These are phyloP conservation scores for Drosophila kurseongensis DNA, from an alignment of 1,140 invertebrate species.

Conservation along the genomic window DNA sequence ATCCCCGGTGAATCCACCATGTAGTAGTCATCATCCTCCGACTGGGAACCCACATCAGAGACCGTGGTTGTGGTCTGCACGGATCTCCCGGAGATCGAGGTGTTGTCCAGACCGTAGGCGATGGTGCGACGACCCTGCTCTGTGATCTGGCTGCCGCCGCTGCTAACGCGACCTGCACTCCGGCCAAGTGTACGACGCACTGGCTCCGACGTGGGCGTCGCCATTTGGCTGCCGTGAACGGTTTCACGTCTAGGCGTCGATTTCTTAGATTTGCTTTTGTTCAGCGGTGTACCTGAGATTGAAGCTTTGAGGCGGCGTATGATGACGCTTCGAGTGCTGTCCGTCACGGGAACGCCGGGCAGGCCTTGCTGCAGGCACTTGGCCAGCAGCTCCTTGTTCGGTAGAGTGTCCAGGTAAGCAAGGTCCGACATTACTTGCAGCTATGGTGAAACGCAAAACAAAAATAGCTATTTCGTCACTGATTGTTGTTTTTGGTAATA, in stretches of 20 bases:
- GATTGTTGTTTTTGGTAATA: slow-evolving; percentile 17
- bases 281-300: slow-evolving; percentile 53
- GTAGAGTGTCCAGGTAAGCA: slow-evolving; percentile 52
- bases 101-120: slow-evolving; percentile 37
- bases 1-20: slow-evolving; percentile 15
- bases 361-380: slow-evolving; percentile 73
- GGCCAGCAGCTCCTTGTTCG: slow-evolving; percentile 64
- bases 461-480: slow-evolving; percentile 76
- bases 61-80: slow-evolving; percentile 63
- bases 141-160: slow-evolving; percentile 21
- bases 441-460: slow-evolving; percentile 58
- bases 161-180: slow-evolving; percentile 12
- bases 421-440: slow-evolving; percentile 59
- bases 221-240: slow-evolving; percentile 52
- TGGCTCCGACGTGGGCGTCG: slow-evolving; percentile 31
- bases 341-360: slow-evolving; percentile 71
- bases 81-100: slow-evolving; percentile 29
- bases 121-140: slow-evolving; percentile 50
- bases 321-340: slow-evolving; percentile 67
- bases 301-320: slow-evolving; percentile 49
- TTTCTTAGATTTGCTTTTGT: slow-evolving; percentile 52
- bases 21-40: slow-evolving; percentile 65
- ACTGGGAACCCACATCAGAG: slow-evolving; percentile 68
- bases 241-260: slow-evolving; percentile 57
- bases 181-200: slow-evolving; percentile 10